A percentile compares a stretch with the other conserved stretches of the same genome.
phyloP scores from a whole-genome alignment of 2,888 invertebrate species.

The Agrochola lota region DNA sequence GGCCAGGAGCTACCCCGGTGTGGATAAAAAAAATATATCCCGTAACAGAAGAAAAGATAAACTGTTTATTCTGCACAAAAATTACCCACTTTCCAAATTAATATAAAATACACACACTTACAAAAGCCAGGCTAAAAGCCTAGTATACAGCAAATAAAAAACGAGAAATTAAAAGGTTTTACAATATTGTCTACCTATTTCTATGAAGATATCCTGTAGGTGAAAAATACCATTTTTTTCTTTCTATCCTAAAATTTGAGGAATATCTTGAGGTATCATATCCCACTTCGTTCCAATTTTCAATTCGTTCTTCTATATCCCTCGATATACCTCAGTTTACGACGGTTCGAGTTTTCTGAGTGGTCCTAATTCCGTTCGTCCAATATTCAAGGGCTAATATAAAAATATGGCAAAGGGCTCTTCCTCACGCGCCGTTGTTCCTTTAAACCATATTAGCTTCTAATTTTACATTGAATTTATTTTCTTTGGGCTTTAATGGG shows the following conservation, averaged over 20 bases:
- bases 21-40: too few species aligned
- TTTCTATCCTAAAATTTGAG: neutral
- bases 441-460: slow-evolving; percentile 71
- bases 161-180: too few species aligned
- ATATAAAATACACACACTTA: neutral
- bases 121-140: too few species aligned
- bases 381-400: slow-evolving; percentile 81
- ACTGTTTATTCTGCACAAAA: neutral
- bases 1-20: too few species aligned
- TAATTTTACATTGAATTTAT: slow-evolving; percentile 44
- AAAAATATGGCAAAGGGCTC: slow-evolving; percentile 75
- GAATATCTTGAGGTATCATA: neutral
- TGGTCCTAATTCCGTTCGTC: slow-evolving; percentile 73
- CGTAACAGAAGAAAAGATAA: neutral
- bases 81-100: neutral
- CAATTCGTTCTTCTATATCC: slow-evolving; percentile 70
- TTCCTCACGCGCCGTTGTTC: slow-evolving; percentile 69
- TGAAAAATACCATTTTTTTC: neutral
- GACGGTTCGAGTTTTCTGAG: slow-evolving; percentile 69
- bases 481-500: slow-evolving; percentile 27
- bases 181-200: too few species aligned
- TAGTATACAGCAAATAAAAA: too few species aligned
- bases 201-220: too few species aligned
- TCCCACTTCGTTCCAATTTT: slow-evolving; percentile 61
- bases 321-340: slow-evolving; percentile 74